These are phyloP conservation scores for Agrotis exclamationis DNA, from an alignment of 2,888 invertebrate species.

Conservation along the genomic window DNA sequence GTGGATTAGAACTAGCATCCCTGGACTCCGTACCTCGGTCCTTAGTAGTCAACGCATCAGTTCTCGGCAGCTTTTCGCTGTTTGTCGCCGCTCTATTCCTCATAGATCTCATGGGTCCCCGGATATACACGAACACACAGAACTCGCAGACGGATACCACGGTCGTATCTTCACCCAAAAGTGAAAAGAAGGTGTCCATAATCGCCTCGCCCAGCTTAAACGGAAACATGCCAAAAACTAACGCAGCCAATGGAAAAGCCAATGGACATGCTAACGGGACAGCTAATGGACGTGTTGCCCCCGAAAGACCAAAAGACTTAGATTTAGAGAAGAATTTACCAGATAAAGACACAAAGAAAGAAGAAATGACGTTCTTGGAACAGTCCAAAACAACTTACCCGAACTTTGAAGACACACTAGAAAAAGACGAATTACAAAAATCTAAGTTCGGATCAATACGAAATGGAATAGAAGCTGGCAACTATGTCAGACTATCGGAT, in stretches of 20 bases:
- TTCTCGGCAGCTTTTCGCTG: slow-evolving; percentile 93
- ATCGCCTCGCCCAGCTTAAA: slow-evolving; percentile 72
- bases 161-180: slow-evolving; percentile 74
- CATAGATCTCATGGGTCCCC: slow-evolving; percentile 92
- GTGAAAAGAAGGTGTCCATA: slow-evolving; percentile 82
- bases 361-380: slow-evolving; percentile 76
- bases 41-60: slow-evolving; percentile 93
- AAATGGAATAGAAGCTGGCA: slow-evolving; percentile 83
- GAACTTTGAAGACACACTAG: slow-evolving; percentile 75
- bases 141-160: slow-evolving; percentile 83
- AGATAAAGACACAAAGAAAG: slow-evolving; percentile 72
- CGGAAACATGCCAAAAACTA: slow-evolving; percentile 59
- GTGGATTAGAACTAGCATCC: slow-evolving; percentile 93
- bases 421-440: slow-evolving; percentile 81
- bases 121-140: slow-evolving; percentile 84
- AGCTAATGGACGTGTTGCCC: slow-evolving; percentile 71
- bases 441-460: slow-evolving; percentile 88
- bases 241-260: slow-evolving; percentile 37
- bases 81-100: slow-evolving; percentile 93
- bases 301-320: slow-evolving; percentile 83
- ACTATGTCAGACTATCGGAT: slow-evolving; percentile 84
- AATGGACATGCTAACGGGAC: slow-evolving; percentile 61
- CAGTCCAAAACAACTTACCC: slow-evolving; percentile 76
- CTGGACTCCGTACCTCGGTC: slow-evolving; percentile 93
- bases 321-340: slow-evolving; percentile 77